Base-by-base conservation (phyloP, 2,888 invertebrate species). In the Mycalesis mineus region DNA sequence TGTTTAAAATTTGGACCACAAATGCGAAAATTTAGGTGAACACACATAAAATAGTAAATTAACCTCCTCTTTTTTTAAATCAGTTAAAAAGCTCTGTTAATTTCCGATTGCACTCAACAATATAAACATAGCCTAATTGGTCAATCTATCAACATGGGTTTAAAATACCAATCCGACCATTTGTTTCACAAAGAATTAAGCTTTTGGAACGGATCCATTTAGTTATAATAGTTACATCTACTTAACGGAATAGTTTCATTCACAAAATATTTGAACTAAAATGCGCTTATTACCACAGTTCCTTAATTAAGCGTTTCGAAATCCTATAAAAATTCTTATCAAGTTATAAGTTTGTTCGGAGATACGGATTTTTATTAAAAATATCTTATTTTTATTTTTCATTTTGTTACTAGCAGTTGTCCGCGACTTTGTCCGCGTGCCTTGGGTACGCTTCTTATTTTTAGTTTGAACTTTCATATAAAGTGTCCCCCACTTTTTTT, bases 241-340 rank as follows among this genome's bases (percentile, higher is more conserved):
- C 29, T 31, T 29, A 51, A 22, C 15, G 2, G 31, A 31, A 51
- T 29, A 7, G 40, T 31, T 40, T 15, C 29, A 2, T 51, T 51
- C 6, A 49, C 37, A 41, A 51, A n/a, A 51, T 51, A 40, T 51
- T 51, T 51, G 40, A 51, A 51, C 40, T 40, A 40, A 31, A 51
- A 51, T 51, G 29, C 15, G 11, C 7, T 41, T 40, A n/a, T n/a
- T n/a, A n/a, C n/a, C 14, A 51, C 15, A n/a, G 29, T 51, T 51
- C 51, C 40, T 7, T 22, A 4, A 47, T 47, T 33, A 5, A 6
- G 13, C 13, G 8, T 47, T 47, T 13, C 47, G 14, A 13, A 33
- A 31, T 7, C 14, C 3, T 41, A 17, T 15, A 15, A 22, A 22
- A 22, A 22, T 22, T 22, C 22, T 33, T 33, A 7, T 9, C 7